Conservation (phyloP, 2,888 invertebrate genomes). For the Ceratothoa steindachneri region DNA sequence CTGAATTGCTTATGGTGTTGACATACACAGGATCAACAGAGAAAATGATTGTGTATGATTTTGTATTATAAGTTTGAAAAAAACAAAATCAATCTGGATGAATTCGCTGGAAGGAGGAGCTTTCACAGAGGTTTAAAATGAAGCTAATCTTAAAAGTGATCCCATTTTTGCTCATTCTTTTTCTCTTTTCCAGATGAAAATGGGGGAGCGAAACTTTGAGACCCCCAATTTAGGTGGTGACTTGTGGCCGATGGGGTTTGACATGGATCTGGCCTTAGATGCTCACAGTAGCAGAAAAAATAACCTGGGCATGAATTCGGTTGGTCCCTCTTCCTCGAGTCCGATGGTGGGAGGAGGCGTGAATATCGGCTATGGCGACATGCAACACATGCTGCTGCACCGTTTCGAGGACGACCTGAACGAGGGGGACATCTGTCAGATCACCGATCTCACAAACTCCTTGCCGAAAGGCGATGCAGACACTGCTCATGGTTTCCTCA, state of each 20-base stretch:
- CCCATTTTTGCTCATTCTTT: too few relatives aligned
- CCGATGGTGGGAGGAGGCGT: not conserved
- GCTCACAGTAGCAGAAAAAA: slow-evolving; percentile 29
- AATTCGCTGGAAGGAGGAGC: too few relatives aligned
- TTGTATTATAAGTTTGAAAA: too few relatives aligned
- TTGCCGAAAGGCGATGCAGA: slow-evolving; percentile 39
- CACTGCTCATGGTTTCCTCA: slow-evolving; percentile 33
- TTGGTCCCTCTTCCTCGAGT: not conserved
- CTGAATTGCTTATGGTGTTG: too few relatives aligned
- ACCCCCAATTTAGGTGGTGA: slow-evolving; percentile 34
- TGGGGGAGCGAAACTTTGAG: slow-evolving; percentile 23
- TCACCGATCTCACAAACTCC: slow-evolving; percentile 46
- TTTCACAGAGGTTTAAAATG: too few relatives aligned
- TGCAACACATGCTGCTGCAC: slow-evolving; percentile 4
- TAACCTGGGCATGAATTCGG: not conserved
- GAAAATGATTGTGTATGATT: too few relatives aligned
- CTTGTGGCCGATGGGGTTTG: slow-evolving; percentile 41
- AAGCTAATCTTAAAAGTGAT: too few relatives aligned
- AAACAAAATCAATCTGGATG: too few relatives aligned
- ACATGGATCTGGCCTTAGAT: slow-evolving; percentile 36
- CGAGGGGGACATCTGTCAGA: slow-evolving; percentile 33
- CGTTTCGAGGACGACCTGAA: slow-evolving; percentile 31
- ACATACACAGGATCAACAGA: too few relatives aligned
- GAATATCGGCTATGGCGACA: slow-evolving; percentile 2
- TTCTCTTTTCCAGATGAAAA: not conserved